phyloP scores from a whole-genome alignment of 30 jellyfish, hydroid and myxozoan species.

The Sanderia malayensis region DNA sequence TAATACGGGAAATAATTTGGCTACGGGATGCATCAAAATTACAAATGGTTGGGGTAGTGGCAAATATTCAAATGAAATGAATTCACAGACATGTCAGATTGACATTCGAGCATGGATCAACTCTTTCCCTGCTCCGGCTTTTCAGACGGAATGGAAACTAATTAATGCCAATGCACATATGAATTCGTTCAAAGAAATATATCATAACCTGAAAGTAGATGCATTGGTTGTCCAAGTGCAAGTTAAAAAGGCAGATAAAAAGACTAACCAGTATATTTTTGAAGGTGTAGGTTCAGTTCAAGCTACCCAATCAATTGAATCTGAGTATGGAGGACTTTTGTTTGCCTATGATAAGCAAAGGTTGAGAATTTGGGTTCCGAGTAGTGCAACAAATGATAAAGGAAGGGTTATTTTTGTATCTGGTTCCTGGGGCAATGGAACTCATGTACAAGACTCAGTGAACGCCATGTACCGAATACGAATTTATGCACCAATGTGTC shows the following conservation, averaged over 20 bases:
- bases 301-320: conserved; percentile 56
- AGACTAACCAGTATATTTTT: conserved; percentile 47
- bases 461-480: conserved; percentile 65
- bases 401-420: conserved; percentile 72
- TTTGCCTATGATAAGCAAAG: conserved; percentile 77
- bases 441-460: conserved; percentile 37
- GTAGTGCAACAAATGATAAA: conserved; percentile 54
- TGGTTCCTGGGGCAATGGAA: conserved; percentile 87
- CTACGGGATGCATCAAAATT: conserved; percentile 71
- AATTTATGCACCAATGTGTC: conserved; percentile 72
- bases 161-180: conserved; percentile 63
- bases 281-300: conserved; percentile 91
- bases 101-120: conserved; percentile 90
- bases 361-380: conserved; percentile 92
- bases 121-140: conserved; percentile 81
- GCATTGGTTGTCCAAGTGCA: conserved; percentile 76
- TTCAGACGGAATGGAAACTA: conserved; percentile 78
- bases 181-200: conserved; percentile 65
- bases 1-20: conserved; percentile 24
- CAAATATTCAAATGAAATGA: conserved; percentile 47
- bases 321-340: conserved; percentile 78
- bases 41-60: conserved; percentile 98
- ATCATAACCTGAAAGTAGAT: conserved; percentile 51
- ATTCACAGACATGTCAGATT: conserved; percentile 65
- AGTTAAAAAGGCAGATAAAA: conserved; percentile 21